A percentile compares a stretch with the other conserved stretches of the same genome.
Conservation (phyloP, 2,797 vertebrate genomes). For the Cygnus olor region DNA sequence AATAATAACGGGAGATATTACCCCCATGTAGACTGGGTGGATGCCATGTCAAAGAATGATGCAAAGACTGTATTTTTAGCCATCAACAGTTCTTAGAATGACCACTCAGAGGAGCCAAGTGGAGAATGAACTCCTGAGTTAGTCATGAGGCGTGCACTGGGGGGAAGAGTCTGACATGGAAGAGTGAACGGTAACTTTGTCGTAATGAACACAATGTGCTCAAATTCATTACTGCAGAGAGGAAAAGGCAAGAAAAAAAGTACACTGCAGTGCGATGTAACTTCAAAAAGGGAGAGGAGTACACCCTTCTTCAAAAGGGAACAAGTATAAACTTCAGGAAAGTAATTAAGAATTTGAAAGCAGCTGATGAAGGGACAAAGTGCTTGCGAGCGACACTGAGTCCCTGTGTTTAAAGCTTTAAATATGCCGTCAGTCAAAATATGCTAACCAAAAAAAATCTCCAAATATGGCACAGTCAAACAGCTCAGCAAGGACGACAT, state of each 20-base stretch:
- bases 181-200: neutral
- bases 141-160: neutral
- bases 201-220: neutral
- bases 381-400: neutral
- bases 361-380: neutral
- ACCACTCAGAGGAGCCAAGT: constrained; percentile 17
- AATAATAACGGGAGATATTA: constrained; percentile 7
- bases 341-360: constrained; percentile 4
- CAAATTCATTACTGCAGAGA: neutral
- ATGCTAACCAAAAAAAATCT: neutral
- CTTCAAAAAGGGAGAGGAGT: neutral
- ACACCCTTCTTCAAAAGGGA: neutral
- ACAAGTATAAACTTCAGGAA: neutral
- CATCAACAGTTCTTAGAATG: constrained; percentile 29
- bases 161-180: neutral
- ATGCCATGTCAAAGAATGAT: constrained; percentile 10
- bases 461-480: neutral
- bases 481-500: neutral
- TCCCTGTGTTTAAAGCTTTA: neutral
- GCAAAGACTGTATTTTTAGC: constrained; percentile 46
- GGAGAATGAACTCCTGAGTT: constrained; percentile 11
- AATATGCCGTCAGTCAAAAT: neutral
- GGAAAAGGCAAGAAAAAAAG: neutral
- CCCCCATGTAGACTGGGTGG: neutral
- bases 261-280: neutral